Evolutionary conservation across 2,113 vertebrate species (phyloP), one percentile per base, ranked within the genome.

Genomic region (Craseonycteris thonglongyai): DNA sequence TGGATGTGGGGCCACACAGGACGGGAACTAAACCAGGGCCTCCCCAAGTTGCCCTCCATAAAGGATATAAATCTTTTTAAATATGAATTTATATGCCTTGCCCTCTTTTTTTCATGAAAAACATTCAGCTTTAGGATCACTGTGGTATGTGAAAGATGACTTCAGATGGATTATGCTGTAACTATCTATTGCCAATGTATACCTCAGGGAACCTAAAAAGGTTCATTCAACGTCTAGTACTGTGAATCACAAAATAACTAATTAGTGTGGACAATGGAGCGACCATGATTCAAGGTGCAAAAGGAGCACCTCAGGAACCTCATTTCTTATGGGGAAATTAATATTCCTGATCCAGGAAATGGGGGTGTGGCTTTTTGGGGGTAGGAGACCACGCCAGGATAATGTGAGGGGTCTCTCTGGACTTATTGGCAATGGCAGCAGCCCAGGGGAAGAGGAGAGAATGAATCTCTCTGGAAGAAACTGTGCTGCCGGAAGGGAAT

Each of bases 201-300:
- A 85, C 35, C 54, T 93, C 35, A 88, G 9, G 14, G 78, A 92
- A 75, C 61, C 74, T 74, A 22, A 59, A 72, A 90, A 85, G 88
- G n/a, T 84, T 84, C 59, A n/a, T 16, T 72, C 15, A 5, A 15
- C 35, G 15, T 75, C 58, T 42, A 45, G 61, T 92, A 26, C 49
- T 61, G 11, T 71, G 26, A 89, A 40, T 85, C 26, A 61, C 26
- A 61, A 1, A 45, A 80, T 6, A 72, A 38, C 80, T 54, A 33
- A 66, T 93, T 35, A 45, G 42, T 47, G 33, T 66, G 80, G 72
- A 75, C 54, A n/a, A n/a, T n/a, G n/a, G n/a, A n/a, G n/a, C n/a
- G n/a, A n/a, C n/a, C n/a, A n/a, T n/a, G n/a, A n/a, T n/a, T n/a
- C n/a, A n/a, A n/a, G n/a, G n/a, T n/a, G 42, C 58, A 24, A 92